phyloP scores from a whole-genome alignment of 1,140 invertebrate species.

The Drosophila grimshawi region DNA sequence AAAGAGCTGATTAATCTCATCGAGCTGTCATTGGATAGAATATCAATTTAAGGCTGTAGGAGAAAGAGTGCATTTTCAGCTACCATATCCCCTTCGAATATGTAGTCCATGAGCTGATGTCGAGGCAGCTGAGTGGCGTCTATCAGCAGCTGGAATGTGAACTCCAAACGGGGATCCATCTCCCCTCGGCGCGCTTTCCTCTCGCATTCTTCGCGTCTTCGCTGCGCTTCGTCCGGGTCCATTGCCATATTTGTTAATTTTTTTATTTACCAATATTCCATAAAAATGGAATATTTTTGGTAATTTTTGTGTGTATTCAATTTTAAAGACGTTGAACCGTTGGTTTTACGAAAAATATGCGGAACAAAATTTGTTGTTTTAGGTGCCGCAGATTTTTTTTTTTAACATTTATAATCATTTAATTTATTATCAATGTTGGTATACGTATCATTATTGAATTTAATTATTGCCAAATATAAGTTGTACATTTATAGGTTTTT shows the following conservation, averaged over 20 bases:
- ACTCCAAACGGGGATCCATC: slow-evolving; percentile 95
- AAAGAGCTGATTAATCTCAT: slow-evolving; percentile 95
- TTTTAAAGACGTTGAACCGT: slow-evolving; percentile 32
- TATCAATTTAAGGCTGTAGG: neutral
- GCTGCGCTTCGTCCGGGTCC: slow-evolving; percentile 86
- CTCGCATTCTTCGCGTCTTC: slow-evolving; percentile 95
- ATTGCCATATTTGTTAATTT: slow-evolving; percentile 48
- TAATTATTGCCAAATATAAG: slow-evolving; percentile 15
- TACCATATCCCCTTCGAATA: slow-evolving; percentile 95
- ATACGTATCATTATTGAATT: neutral
- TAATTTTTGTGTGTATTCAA: neutral
- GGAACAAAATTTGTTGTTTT: slow-evolving; percentile 9
- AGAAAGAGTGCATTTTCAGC: neutral
- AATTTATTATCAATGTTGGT: slow-evolving; percentile 1
- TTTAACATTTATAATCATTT: slow-evolving; percentile 24
- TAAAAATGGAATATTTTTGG: slow-evolving; percentile 20
- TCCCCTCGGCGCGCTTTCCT: slow-evolving; percentile 93
- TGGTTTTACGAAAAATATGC: slow-evolving; percentile 35
- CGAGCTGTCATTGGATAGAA: slow-evolving; percentile 86
- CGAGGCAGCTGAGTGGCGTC: slow-evolving; percentile 91
- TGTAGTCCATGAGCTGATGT: slow-evolving; percentile 94
- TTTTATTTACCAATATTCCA: slow-evolving; percentile 40
- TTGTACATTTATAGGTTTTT: slow-evolving; percentile 15
- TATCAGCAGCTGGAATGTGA: slow-evolving; percentile 93
- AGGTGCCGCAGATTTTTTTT: slow-evolving; percentile 34